Evolutionary conservation across 2,888 invertebrate genomes (phyloP).

Genomic region (Rhingia rostrata): DNA sequence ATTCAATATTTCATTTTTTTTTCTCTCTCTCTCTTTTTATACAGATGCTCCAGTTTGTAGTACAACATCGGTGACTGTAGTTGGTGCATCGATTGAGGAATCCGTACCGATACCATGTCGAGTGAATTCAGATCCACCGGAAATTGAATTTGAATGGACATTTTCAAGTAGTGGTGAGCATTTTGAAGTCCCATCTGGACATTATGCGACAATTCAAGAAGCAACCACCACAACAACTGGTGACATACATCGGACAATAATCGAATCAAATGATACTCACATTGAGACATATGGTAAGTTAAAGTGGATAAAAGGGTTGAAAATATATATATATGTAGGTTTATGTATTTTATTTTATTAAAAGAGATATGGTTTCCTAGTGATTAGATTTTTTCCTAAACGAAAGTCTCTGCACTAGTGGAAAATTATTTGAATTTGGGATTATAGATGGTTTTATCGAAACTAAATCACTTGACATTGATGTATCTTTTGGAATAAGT

Average conservation of each 20-base stretch:
- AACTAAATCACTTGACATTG: too few species aligned
- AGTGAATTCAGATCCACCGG: conserved; percentile 93
- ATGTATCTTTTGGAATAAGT: too few species aligned
- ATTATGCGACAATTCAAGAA: conserved; percentile 85
- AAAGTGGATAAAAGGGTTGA: background rate
- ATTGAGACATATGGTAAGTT: conserved; percentile 82
- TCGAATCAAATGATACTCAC: conserved; percentile 82
- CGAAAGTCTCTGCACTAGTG: background rate
- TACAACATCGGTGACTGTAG: conserved; percentile 88
- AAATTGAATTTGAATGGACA: conserved; percentile 94
- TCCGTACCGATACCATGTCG: conserved; percentile 91
- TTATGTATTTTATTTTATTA: background rate
- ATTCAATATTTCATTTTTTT: conserved; percentile 36
- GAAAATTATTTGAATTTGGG: too few species aligned
- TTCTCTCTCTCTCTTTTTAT: conserved; percentile 61
- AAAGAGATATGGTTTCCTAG: background rate
- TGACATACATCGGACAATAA: conserved; percentile 81
- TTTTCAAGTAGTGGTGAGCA: conserved; percentile 95
- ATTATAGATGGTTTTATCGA: too few species aligned
- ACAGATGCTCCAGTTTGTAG: conserved; percentile 93
- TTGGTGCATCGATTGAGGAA: conserved; percentile 94
- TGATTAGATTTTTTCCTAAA: background rate
- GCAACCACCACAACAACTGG: conserved; percentile 83
- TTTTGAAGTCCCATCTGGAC: conserved; percentile 89
- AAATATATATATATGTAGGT: background rate